phyloP scores from a whole-genome alignment of 1,140 invertebrate species.

The Rhynchophorus ferrugineus region DNA sequence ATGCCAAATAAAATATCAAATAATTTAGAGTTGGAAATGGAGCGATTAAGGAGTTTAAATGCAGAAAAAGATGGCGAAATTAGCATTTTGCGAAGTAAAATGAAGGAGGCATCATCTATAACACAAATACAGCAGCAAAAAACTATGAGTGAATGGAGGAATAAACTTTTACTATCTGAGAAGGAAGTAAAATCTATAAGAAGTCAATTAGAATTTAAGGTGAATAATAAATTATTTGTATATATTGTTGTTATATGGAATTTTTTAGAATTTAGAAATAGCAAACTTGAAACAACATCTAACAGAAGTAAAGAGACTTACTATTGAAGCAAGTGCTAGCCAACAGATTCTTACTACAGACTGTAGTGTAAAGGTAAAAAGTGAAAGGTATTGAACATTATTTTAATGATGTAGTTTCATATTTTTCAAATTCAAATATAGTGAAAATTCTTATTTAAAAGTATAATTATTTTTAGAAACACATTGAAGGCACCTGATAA shows the following conservation, averaged over 20 bases:
- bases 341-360: not conserved
- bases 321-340: constrained; percentile 4
- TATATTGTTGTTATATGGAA: too few species aligned
- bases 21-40: constrained; percentile 17
- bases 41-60: constrained; percentile 20
- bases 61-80: constrained; percentile 32
- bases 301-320: constrained; percentile 15
- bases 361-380: constrained; percentile 5
- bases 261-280: constrained; percentile 32
- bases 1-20: not conserved
- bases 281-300: constrained; percentile 31
- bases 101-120: constrained; percentile 19
- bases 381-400: constrained; percentile 2
- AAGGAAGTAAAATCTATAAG: constrained; percentile 26
- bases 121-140: constrained; percentile 23
- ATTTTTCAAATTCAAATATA: too few species aligned
- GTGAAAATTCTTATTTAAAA: constrained; percentile 1
- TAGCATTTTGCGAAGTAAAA: constrained; percentile 26
- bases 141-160: constrained; percentile 28
- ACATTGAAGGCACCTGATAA: not conserved
- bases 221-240: constrained; percentile 12
- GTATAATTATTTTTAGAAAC: not conserved
- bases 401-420: too few species aligned
- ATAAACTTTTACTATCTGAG: constrained; percentile 21
- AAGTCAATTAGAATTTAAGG: constrained; percentile 34